Evolutionary conservation across 2,888 invertebrate species (phyloP), one percentile per base, ranked within the genome.

Genomic region (Palloptera scutellata): DNA sequence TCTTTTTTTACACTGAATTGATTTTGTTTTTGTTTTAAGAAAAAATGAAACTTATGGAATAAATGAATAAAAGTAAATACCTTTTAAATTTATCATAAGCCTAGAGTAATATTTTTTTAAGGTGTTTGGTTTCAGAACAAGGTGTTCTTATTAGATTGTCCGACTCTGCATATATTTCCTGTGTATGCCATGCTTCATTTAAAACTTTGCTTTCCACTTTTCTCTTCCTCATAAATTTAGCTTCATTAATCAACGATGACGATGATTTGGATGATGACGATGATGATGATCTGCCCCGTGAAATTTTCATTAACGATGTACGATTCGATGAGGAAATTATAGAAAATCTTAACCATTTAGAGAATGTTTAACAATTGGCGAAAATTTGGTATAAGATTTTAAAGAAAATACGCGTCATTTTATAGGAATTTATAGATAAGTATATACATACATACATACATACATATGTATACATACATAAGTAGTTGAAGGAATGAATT

Each of bases 261-360:
- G 71, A 71, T 52, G 65, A 66, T 3, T 60, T 68, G 40, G 64
- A 68, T 61, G 79, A 80, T 30, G 82, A 83, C 58, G 80, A 80
- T 59, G 82, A 83, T 58, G 80, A 83, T 64, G 76, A 82, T 57
- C 79, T 70, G 11, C 67, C 79, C 63, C 80, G 77, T 20, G 83
- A 82, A 70, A 81, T 84, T 73, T 84, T 81, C 73, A 83, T 84
- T 59, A 84, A 83, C 69, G 84, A 83, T 76, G 78, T 83, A 76
- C 81, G 78, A 70, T 80, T 80, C 74, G 79, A 72, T 63, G 81
- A 81, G 66, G 80, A 80, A 58, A 79, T 77, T 72, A 75, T 80
- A 77, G 80, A 83, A 72, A 78, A 81, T 76, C 73, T 83, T 74
- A 80, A 81, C 77, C 82, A 84, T 77, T 80, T 82, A 78, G 84